Conservation (phyloP, 2,113 vertebrate species). For the Neogale vison region DNA sequence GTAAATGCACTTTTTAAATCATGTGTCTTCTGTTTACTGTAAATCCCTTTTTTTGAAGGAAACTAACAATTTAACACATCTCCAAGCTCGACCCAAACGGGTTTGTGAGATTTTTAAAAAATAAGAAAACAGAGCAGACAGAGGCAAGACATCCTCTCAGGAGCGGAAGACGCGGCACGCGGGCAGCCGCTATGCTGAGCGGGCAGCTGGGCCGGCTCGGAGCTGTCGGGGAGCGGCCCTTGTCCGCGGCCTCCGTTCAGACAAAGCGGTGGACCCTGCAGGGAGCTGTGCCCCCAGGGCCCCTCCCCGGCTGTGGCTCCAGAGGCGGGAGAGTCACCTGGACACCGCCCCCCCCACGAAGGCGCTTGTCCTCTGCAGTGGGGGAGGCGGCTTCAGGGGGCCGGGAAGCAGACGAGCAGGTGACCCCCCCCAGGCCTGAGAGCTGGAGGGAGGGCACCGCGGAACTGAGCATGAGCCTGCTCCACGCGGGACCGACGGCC, state of each 20-base stretch:
- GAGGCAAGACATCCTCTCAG: too few relatives aligned
- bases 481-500: too few relatives aligned
- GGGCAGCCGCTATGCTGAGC: too few relatives aligned
- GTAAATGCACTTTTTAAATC: not conserved
- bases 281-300: too few relatives aligned
- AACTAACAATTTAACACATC: not conserved
- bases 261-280: not conserved
- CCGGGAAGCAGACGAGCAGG: not conserved
- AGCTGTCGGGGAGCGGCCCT: not conserved
- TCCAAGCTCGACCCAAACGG: not conserved
- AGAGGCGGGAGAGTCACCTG: rapidly evolving
- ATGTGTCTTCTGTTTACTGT: not conserved
- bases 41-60: not conserved
- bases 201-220: too few relatives aligned
- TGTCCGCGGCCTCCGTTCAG: rapidly evolving
- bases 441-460: not conserved
- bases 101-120: not conserved
- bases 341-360: not conserved
- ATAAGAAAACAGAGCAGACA: not conserved
- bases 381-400: rapidly evolving
- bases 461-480: rapidly evolving
- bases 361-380: not conserved
- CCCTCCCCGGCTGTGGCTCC: rapidly evolving
- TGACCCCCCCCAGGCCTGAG: not conserved
- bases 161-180: rapidly evolving